Percentiles rank a stretch among this genome's conserved stretches.
Evolutionary conservation across 2,797 vertebrate species (phyloP).

Genomic region (Squalus acanthias): DNA sequence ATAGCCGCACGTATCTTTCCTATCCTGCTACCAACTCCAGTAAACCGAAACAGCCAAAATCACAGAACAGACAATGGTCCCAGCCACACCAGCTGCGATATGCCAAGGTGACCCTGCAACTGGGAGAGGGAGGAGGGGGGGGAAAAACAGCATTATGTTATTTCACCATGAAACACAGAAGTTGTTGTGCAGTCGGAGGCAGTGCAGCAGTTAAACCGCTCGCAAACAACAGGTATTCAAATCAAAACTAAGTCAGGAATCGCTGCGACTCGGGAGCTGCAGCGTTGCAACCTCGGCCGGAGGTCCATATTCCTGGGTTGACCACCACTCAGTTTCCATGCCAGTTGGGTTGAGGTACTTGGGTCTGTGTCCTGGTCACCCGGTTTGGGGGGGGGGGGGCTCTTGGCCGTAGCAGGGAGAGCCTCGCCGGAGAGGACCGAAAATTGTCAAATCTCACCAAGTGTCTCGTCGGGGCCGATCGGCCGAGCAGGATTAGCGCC

Average conservation of each 20-base stretch:
- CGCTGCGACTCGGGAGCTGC: not conserved
- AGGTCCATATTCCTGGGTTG: not conserved
- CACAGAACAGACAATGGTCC: not conserved
- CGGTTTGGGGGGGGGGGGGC: not conserved
- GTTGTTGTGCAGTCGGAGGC: no score
- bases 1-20: not conserved
- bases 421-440: no score
- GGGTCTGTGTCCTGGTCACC: not conserved
- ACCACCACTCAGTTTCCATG: not conserved
- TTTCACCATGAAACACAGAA: not conserved
- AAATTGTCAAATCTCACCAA: no score
- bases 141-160: not conserved
- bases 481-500: no score
- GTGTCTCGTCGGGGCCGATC: no score
- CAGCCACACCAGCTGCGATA: not conserved
- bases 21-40: not conserved
- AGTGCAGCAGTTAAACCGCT: not conserved
- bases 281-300: no score
- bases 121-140: not conserved
- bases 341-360: not conserved
- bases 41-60: not conserved
- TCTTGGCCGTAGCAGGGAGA: no score
- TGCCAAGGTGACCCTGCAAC: constrained; percentile 5
- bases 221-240: not conserved
- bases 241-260: not conserved